Conservation (phyloP, 2,797 vertebrate genomes). For the Euphonia xanthogaster region DNA sequence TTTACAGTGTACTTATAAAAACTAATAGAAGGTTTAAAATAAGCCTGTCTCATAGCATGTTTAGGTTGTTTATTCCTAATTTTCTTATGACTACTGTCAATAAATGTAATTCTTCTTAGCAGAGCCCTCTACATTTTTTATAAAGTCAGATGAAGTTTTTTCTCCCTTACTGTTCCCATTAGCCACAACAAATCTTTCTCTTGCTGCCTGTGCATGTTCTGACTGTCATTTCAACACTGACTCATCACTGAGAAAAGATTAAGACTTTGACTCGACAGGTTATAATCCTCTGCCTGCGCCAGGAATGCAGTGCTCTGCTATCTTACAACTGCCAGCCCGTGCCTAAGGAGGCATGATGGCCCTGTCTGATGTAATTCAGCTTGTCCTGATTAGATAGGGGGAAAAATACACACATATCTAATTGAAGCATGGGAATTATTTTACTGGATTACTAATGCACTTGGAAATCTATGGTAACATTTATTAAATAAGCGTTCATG, state of each 20-base stretch:
- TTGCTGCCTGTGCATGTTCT: neutral
- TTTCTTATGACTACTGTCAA: neutral
- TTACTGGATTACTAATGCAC: neutral
- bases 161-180: neutral
- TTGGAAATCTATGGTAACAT: neutral
- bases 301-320: neutral
- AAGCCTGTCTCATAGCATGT: neutral
- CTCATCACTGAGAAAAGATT: neutral
- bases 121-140: neutral
- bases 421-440: neutral
- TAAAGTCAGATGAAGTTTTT: neutral
- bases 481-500: neutral
- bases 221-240: constrained; percentile 23
- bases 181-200: neutral
- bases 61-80: neutral
- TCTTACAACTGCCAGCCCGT: neutral
- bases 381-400: neutral
- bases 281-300: neutral
- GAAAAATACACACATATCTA: neutral
- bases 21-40: neutral
- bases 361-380: neutral
- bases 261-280: constrained; percentile 25
- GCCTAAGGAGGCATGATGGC: neutral
- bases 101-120: neutral
- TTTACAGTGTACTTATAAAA: neutral